Evolutionary conservation across 2,113 vertebrate species (phyloP).

Genomic region (Eurystomus gularis): DNA sequence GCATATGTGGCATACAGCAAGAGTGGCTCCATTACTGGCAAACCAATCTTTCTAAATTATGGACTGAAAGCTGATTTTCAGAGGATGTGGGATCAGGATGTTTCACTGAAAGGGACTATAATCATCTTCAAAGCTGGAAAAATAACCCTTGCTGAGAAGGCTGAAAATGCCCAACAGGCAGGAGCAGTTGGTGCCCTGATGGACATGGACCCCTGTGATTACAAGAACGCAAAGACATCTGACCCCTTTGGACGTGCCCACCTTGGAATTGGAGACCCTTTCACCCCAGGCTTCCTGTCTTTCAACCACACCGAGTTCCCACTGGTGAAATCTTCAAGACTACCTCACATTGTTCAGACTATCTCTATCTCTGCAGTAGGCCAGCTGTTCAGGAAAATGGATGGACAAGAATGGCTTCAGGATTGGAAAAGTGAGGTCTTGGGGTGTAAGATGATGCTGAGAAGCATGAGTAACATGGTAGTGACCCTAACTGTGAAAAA

Average conservation of each 20-base stretch:
- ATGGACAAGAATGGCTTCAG: not conserved
- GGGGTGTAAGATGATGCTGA: constrained; percentile 13
- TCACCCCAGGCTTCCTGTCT: constrained; percentile 93
- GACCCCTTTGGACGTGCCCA: constrained; percentile 90
- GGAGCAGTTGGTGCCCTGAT: constrained; percentile 87
- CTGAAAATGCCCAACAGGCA: constrained; percentile 82
- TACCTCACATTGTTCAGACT: constrained; percentile 90
- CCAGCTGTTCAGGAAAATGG: constrained; percentile 79
- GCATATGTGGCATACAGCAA: constrained; percentile 88
- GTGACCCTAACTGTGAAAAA: constrained; percentile 84
- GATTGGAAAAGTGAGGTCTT: not conserved
- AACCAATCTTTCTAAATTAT: constrained; percentile 81
- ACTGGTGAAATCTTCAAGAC: constrained; percentile 86
- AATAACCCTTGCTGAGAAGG: constrained; percentile 91
- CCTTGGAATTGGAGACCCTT: constrained; percentile 92
- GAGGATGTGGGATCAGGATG: not conserved
- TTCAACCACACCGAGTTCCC: constrained; percentile 97
- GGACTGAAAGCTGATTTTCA: constrained; percentile 80
- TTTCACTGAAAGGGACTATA: constrained; percentile 71
- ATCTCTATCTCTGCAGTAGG: constrained; percentile 72
- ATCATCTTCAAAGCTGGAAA: constrained; percentile 84
- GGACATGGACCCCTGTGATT: constrained; percentile 73
- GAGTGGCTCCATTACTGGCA: constrained; percentile 60
- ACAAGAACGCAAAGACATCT: not conserved
- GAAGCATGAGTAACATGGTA: accelerated